These are phyloP conservation scores for Lycophotia porphyrea DNA, from an alignment of 2,888 invertebrate species.

Conservation along the genomic window DNA sequence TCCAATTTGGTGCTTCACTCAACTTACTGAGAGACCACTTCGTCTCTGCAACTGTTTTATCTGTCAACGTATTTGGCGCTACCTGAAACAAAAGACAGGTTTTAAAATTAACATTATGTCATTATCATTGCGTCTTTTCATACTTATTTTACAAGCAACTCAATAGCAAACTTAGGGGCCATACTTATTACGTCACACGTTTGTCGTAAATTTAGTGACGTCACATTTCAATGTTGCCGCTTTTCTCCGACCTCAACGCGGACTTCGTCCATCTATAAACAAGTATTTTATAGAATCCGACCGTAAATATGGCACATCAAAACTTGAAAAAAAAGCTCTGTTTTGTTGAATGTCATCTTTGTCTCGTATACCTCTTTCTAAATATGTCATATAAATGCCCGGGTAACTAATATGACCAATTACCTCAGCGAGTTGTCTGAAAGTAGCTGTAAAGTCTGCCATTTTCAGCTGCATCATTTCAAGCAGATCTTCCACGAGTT, in stretches of 20 bases:
- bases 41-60: conserved; percentile 72
- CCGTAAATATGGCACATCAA: too few species aligned
- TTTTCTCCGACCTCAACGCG: too few species aligned
- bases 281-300: too few species aligned
- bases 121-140: background rate
- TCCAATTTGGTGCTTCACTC: conserved; percentile 76
- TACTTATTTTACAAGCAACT: background rate
- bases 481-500: conserved; percentile 76
- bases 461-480: conserved; percentile 79
- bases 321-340: too few species aligned
- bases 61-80: conserved; percentile 73
- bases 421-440: conserved; percentile 85
- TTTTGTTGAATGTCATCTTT: too few species aligned
- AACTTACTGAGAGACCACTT: conserved; percentile 88
- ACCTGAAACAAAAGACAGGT: conserved; percentile 70
- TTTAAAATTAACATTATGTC: background rate
- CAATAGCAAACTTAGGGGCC: too few species aligned
- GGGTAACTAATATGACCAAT: background rate
- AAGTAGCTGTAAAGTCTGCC: conserved; percentile 84
- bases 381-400: too few species aligned
- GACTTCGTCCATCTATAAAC: too few species aligned
- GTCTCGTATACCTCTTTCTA: too few species aligned
- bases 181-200: too few species aligned
- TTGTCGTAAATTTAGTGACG: too few species aligned
- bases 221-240: too few species aligned